Evolutionary conservation across 2,888 invertebrate species (phyloP).

Genomic region (Helicoverpa assulta): DNA sequence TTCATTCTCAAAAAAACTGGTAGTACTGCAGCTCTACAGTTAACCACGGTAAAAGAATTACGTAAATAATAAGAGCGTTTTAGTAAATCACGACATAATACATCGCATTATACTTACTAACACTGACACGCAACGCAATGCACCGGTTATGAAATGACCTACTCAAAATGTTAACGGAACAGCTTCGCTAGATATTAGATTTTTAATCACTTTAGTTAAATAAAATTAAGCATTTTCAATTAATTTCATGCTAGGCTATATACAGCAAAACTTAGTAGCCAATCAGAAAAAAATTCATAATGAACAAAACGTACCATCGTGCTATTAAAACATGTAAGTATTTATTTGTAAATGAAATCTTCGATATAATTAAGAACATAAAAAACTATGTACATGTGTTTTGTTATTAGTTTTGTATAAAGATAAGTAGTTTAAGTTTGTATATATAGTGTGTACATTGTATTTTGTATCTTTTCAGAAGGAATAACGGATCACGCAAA

Average conservation of each 20-base stretch:
- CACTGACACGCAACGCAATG: constrained; percentile 53
- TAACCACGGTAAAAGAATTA: constrained; percentile 10
- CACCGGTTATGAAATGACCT: constrained; percentile 45
- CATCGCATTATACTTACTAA: constrained; percentile 10
- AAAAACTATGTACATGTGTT: no score
- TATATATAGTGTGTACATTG: no score
- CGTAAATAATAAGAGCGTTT: constrained; percentile 34
- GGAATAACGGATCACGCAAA: no score
- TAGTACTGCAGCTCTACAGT: no score
- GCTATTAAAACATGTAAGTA: background rate
- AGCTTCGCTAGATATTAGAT: constrained; percentile 13
- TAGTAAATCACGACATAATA: constrained; percentile 29
- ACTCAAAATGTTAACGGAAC: constrained; percentile 48
- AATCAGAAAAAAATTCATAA: background rate
- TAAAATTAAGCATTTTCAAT: constrained; percentile 17
- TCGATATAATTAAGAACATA: no score
- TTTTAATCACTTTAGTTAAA: constrained; percentile 35
- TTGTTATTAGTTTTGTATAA: no score
- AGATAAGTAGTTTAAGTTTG: no score
- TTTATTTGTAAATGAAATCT: background rate
- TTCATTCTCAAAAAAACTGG: no score
- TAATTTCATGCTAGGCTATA: background rate
- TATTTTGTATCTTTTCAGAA: no score
- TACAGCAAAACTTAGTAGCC: background rate
- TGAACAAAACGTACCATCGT: background rate